These are phyloP conservation scores for Gryllus longicercus DNA, from an alignment of 2,888 invertebrate genomes.

Conservation along the genomic window DNA sequence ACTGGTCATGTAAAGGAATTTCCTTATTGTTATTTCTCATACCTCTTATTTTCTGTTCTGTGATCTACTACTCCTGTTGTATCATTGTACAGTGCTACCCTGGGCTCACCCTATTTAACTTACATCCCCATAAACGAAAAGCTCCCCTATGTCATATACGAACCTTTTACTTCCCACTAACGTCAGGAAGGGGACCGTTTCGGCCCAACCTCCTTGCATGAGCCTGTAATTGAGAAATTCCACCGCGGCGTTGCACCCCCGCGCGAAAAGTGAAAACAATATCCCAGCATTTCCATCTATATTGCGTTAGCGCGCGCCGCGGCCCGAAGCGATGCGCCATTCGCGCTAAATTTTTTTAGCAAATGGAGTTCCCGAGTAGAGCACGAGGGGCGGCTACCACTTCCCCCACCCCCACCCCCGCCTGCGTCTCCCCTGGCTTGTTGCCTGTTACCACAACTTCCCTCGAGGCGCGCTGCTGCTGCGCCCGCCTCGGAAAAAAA, in stretches of 20 bases:
- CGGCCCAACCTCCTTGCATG: not conserved
- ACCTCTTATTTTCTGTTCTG: too few species aligned
- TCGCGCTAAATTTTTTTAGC: not conserved
- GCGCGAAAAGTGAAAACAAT: not conserved
- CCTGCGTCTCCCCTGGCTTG: not conserved
- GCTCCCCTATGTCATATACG: too few species aligned
- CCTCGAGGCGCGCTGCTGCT: not conserved
- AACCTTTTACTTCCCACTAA: too few species aligned
- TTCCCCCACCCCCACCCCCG: not conserved
- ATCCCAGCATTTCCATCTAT: not conserved
- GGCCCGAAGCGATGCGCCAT: not conserved
- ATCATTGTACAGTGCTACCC: too few species aligned
- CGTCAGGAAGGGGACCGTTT: not conserved
- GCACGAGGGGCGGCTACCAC: not conserved
- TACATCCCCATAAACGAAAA: too few species aligned
- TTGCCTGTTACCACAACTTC: not conserved
- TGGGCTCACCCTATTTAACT: too few species aligned
- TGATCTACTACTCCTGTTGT: too few species aligned
- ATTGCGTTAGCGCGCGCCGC: not conserved
- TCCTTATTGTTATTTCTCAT: too few species aligned
- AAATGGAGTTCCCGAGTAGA: not conserved
- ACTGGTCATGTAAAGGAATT: too few species aligned
- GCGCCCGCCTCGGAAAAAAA: not conserved
- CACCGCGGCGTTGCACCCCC: not conserved
- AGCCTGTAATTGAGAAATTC: not conserved